phyloP scores from a whole-genome alignment of 2,797 vertebrate species.

The Acipenser oxyrinchus region DNA sequence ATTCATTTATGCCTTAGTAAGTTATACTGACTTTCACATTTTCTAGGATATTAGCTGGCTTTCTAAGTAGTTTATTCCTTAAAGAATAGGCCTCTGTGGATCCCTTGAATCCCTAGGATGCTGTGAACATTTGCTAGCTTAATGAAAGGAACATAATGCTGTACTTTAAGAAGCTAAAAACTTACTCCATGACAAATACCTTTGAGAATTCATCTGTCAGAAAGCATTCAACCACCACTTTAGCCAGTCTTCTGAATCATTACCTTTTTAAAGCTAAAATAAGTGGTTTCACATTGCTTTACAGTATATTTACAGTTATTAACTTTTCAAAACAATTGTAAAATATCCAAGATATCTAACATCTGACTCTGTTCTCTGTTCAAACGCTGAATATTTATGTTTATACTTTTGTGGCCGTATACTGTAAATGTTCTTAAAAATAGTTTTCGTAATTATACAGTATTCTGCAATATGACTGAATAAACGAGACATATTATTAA shows the following conservation, averaged over 20 bases:
- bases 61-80: slow-evolving; percentile 1
- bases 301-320: no score
- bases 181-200: neutral
- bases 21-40: neutral
- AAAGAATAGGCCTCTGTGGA: neutral
- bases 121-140: neutral
- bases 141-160: slow-evolving; percentile 4
- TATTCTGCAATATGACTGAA: no score
- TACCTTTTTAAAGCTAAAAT: neutral
- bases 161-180: neutral
- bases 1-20: no score
- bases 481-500: no score
- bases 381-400: no score
- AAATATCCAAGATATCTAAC: no score
- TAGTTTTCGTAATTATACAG: no score
- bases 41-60: neutral
- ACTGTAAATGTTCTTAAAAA: no score
- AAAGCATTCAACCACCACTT: neutral
- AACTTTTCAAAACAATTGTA: no score
- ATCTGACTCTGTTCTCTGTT: no score
- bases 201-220: slow-evolving; percentile 1
- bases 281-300: no score
- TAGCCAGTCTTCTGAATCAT: neutral
- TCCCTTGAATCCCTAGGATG: neutral
- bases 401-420: no score